These are phyloP conservation scores for Labeo catla DNA, from an alignment of 2,113 vertebrate genomes.

Conservation along the genomic window DNA sequence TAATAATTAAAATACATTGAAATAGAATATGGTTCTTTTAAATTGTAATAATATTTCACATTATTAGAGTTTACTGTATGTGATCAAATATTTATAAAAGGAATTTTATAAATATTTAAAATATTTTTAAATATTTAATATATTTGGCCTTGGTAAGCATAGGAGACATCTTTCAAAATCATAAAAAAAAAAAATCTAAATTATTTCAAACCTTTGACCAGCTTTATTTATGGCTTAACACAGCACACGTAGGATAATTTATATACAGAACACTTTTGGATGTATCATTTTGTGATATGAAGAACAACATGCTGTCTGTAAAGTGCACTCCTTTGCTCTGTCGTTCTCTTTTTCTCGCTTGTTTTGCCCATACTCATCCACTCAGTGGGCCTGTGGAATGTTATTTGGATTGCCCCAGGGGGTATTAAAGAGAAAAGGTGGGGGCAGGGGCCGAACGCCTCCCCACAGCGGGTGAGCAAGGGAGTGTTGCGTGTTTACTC, in stretches of 20 bases:
- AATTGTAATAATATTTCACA: too few relatives aligned
- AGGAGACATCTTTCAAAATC: neutral
- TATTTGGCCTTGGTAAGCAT: neutral
- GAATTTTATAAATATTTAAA: too few relatives aligned
- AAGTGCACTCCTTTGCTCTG: neutral
- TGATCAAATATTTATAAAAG: too few relatives aligned
- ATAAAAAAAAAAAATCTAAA: neutral
- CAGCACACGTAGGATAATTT: neutral
- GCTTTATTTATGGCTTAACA: neutral
- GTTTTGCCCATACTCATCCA: slow-evolving; percentile 24
- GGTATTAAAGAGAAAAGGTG: slow-evolving; percentile 41
- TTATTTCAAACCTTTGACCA: neutral
- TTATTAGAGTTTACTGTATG: too few relatives aligned
- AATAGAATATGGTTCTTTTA: too few relatives aligned
- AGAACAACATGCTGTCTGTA: neutral
- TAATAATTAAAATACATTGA: too few relatives aligned
- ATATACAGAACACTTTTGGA: neutral
- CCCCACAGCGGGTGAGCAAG: slow-evolving; percentile 63
- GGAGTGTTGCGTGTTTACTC: slow-evolving; percentile 61
- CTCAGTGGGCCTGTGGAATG: slow-evolving; percentile 56
- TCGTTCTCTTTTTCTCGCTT: neutral
- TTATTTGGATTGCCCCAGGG: slow-evolving; percentile 50
- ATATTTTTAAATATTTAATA: too few relatives aligned
- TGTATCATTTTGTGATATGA: neutral
- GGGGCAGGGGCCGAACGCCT: slow-evolving; percentile 56